These are phyloP conservation scores for Medauroidea extradentata DNA, from an alignment of 1,140 invertebrate genomes.

Conservation along the genomic window DNA sequence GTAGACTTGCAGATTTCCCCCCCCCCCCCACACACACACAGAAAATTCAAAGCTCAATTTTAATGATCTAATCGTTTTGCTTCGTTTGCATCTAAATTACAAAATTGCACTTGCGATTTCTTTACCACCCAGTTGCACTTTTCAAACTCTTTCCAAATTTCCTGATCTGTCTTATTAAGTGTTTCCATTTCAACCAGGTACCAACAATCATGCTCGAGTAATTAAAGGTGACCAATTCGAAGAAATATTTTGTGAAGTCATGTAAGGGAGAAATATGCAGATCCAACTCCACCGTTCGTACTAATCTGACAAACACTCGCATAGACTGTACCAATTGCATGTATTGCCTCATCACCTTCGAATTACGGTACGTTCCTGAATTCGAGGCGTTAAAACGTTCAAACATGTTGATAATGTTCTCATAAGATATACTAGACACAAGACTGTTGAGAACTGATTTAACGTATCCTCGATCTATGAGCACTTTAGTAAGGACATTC, in stretches of 20 bases:
- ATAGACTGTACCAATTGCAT: slow-evolving; percentile 2
- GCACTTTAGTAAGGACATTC: not conserved
- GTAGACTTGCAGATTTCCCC: not conserved
- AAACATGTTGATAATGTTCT: not conserved
- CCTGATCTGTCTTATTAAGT: not conserved
- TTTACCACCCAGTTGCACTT: slow-evolving; percentile 2
- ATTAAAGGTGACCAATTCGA: not conserved
- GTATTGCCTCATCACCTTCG: slow-evolving; percentile 1
- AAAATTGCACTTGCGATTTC: slow-evolving; percentile 3
- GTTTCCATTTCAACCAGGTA: slow-evolving; percentile 5
- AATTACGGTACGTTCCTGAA: not conserved
- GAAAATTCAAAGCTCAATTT: not conserved
- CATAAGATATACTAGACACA: not conserved
- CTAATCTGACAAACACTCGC: not conserved
- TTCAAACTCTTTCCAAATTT: not conserved
- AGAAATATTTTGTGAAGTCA: slow-evolving; percentile 11
- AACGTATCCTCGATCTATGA: not conserved
- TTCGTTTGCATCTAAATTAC: slow-evolving; percentile 3
- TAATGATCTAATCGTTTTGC: slow-evolving; percentile 7
- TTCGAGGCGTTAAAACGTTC: not conserved
- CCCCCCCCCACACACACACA: not conserved
- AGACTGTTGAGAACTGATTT: not conserved
- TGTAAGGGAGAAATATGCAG: not conserved
- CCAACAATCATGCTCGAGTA: slow-evolving; percentile 6
- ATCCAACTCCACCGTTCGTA: not conserved